phyloP scores from a whole-genome alignment of 64 coral and sea anemone species.

The Porites lutea region DNA sequence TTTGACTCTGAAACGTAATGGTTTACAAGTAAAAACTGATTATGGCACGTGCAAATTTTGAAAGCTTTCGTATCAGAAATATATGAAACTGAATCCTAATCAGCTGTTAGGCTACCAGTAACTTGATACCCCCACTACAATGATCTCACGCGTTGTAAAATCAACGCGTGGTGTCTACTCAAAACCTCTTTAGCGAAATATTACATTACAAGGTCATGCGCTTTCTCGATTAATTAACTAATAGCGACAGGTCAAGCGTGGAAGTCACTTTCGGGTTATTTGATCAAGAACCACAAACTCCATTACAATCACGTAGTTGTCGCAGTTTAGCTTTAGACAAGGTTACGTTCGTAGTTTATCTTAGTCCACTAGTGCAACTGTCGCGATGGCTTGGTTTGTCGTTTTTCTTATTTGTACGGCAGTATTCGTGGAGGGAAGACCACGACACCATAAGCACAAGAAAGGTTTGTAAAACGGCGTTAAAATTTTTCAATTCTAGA shows the following conservation, averaged over 20 bases:
- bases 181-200: background rate
- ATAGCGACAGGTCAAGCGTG: constrained; percentile 2
- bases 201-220: background rate
- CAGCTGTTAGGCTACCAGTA: too few species aligned
- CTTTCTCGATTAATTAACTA: background rate
- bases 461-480: background rate
- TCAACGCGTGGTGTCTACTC: background rate
- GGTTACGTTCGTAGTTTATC: too few species aligned
- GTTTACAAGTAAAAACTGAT: too few species aligned
- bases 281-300: background rate
- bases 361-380: too few species aligned
- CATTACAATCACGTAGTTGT: too few species aligned
- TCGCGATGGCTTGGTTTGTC: background rate
- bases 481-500: too few species aligned
- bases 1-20: too few species aligned
- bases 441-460: constrained; percentile 21
- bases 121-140: background rate
- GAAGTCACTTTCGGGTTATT: background rate
- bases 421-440: background rate
- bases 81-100: background rate
- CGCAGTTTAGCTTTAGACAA: too few species aligned
- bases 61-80: too few species aligned
- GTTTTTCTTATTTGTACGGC: background rate
- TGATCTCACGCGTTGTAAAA: background rate
- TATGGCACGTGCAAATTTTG: too few species aligned